Conservation (phyloP, 2,888 invertebrate genomes). For the Synergus laeviventris region DNA sequence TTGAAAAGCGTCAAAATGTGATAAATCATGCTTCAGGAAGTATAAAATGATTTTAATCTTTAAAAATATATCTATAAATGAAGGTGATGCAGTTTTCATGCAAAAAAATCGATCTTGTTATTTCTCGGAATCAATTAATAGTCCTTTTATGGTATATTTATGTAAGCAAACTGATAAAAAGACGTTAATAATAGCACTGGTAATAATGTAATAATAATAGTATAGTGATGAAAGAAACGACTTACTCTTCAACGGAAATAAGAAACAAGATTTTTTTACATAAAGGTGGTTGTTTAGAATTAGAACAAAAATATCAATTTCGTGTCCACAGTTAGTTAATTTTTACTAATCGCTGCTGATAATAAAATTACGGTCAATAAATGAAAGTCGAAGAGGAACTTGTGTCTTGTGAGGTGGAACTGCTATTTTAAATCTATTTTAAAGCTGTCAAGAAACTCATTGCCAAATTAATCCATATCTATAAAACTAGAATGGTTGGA, state of each 20-base stretch:
- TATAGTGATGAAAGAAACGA: neutral
- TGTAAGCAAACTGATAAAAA: neutral
- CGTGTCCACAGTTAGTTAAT: neutral
- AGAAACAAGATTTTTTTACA: neutral
- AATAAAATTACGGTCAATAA: neutral
- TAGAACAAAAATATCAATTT: no score
- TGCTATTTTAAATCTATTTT: conserved; percentile 55
- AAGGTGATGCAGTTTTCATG: no score
- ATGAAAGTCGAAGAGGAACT: conserved; percentile 12
- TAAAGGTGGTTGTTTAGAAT: no score
- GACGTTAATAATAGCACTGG: neutral
- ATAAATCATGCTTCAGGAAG: no score
- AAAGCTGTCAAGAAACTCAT: conserved; percentile 57
- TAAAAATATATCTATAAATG: no score
- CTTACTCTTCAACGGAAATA: neutral
- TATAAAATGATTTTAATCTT: no score
- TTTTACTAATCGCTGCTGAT: neutral
- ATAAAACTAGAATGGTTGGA: conserved; percentile 2
- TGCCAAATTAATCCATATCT: conserved; percentile 56
- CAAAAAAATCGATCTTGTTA: neutral
- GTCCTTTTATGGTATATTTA: neutral
- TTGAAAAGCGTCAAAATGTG: no score
- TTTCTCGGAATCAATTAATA: neutral
- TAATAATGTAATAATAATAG: neutral
- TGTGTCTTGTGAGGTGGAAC: neutral